phyloP scores from a whole-genome alignment of 2,113 vertebrate species.

The Neogobius melanostomus region DNA sequence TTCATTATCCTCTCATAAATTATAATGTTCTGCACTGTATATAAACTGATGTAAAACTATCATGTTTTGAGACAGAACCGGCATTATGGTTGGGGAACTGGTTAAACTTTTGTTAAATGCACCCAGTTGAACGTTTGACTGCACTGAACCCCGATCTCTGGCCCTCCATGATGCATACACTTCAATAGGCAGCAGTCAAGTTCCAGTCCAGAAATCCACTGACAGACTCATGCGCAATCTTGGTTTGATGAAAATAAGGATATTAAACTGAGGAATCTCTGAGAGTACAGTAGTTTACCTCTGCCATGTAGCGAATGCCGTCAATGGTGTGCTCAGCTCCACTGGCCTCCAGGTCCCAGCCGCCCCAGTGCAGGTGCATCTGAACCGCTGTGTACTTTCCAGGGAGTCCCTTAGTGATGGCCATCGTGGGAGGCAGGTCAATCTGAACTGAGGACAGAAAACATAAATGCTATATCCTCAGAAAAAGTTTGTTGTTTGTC shows the following conservation, averaged over 20 bases:
- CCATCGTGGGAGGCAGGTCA: slow-evolving; percentile 80
- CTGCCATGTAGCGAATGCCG: slow-evolving; percentile 82
- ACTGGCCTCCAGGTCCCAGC: slow-evolving; percentile 79
- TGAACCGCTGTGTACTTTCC: slow-evolving; percentile 79
- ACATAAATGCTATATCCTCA: neutral
- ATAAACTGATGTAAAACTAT: too few species aligned
- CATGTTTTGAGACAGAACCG: too few species aligned
- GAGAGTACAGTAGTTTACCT: slow-evolving; percentile 72
- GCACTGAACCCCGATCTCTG: too few species aligned
- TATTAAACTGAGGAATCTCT: neutral
- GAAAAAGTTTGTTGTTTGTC: neutral
- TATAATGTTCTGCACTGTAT: too few species aligned
- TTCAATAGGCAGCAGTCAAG: too few species aligned
- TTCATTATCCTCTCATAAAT: too few species aligned
- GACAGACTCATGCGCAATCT: neutral
- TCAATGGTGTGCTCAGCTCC: slow-evolving; percentile 92
- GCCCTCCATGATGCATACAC: too few species aligned
- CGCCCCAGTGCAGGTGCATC: slow-evolving; percentile 95
- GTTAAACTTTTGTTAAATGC: too few species aligned
- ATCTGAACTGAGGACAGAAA: slow-evolving; percentile 81
- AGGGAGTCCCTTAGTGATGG: slow-evolving; percentile 74
- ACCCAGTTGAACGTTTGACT: too few species aligned
- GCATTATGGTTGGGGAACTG: too few species aligned
- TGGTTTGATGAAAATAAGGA: too few species aligned
- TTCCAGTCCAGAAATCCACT: neutral